Conservation (phyloP, 2,888 invertebrate species). For the Archaeoteleia sp. region DNA sequence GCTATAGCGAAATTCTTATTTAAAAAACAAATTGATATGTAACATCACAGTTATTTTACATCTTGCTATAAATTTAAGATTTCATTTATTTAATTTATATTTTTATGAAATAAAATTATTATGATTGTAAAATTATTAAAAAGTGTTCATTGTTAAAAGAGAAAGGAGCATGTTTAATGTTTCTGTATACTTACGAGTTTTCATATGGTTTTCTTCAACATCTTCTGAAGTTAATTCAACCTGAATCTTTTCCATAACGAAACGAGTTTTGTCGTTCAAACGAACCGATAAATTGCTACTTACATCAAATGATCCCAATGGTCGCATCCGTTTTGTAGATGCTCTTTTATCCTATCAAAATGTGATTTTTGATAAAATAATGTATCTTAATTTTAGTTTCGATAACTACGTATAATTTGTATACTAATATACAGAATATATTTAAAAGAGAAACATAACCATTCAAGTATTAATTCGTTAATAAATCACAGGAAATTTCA, state of each 20-base stretch:
- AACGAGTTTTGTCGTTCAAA: conserved; percentile 68
- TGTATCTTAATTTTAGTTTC: conserved; percentile 4
- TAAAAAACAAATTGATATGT: too few species aligned
- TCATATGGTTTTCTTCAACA: conserved; percentile 48
- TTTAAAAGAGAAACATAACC: background rate
- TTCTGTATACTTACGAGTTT: conserved; percentile 66
- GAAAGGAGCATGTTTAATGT: too few species aligned
- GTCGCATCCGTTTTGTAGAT: conserved; percentile 59
- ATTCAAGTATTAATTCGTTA: background rate
- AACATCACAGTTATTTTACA: too few species aligned
- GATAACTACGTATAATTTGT: background rate
- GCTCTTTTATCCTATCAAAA: conserved; percentile 66
- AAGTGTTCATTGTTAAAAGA: too few species aligned
- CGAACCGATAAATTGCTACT: conserved; percentile 71
- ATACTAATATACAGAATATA: background rate
- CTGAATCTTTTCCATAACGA: conserved; percentile 72
- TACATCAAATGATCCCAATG: conserved; percentile 59
- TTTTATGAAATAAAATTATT: too few species aligned
- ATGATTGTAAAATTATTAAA: too few species aligned
- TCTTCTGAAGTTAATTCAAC: conserved; percentile 64
- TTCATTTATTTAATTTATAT: too few species aligned
- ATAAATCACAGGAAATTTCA: too few species aligned
- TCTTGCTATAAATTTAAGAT: too few species aligned
- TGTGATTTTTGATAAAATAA: conserved; percentile 38
- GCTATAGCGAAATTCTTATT: conserved; percentile 18